phyloP scores from a whole-genome alignment of 2,113 vertebrate species.

The Plotosus lineatus region DNA sequence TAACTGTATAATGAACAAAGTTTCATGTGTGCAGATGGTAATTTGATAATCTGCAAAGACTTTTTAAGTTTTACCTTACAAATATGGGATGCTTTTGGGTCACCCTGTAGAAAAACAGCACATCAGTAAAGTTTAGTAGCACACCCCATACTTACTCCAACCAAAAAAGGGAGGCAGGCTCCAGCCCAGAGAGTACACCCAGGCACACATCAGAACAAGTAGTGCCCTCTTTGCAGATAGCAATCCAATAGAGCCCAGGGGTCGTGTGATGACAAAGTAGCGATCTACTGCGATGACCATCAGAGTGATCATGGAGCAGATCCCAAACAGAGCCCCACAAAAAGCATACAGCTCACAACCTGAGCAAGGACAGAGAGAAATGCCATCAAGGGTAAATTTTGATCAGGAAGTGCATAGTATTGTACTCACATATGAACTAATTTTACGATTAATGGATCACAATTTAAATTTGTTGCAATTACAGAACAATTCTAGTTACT shows the following conservation, averaged over 20 bases:
- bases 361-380: slow-evolving; percentile 56
- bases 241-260: slow-evolving; percentile 82
- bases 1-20: too few relatives aligned
- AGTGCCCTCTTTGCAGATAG: slow-evolving; percentile 83
- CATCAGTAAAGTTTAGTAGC: too few relatives aligned
- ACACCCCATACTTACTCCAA: slow-evolving; percentile 98
- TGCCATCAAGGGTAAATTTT: background rate
- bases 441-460: background rate
- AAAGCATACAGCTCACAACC: slow-evolving; percentile 94
- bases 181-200: slow-evolving; percentile 90
- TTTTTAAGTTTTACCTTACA: too few relatives aligned
- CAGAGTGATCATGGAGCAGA: slow-evolving; percentile 95
- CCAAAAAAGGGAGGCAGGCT: slow-evolving; percentile 96
- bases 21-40: too few relatives aligned
- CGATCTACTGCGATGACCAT: slow-evolving; percentile 91
- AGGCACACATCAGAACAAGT: slow-evolving; percentile 80
- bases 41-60: too few relatives aligned
- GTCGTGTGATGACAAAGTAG: slow-evolving; percentile 91
- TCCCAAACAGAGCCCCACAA: slow-evolving; percentile 92
- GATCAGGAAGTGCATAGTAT: background rate
- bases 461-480: background rate
- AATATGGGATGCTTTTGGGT: too few relatives aligned
- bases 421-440: background rate
- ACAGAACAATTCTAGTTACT: background rate
- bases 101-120: too few relatives aligned